Conservation (phyloP, 2,888 invertebrate species). For the Muschampia plurimacula region DNA sequence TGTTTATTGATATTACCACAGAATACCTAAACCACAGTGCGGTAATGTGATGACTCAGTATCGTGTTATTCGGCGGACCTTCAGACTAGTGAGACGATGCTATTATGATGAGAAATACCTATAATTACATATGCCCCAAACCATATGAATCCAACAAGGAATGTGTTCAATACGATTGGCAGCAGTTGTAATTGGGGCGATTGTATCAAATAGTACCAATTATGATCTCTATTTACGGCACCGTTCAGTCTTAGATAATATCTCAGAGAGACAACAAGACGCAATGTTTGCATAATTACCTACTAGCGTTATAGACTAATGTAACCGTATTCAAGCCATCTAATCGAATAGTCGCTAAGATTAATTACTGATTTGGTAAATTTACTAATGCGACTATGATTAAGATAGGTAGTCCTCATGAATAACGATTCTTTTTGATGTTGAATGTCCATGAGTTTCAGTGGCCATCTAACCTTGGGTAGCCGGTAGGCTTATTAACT, state of each 20-base stretch:
- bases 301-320: constrained; percentile 6
- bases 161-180: constrained; percentile 3
- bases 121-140: background rate
- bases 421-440: no score
- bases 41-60: constrained; percentile 9
- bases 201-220: constrained; percentile 21
- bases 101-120: constrained; percentile 15
- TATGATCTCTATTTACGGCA: constrained; percentile 30
- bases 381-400: background rate
- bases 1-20: constrained; percentile 6
- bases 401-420: background rate
- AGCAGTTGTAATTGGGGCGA: constrained; percentile 10
- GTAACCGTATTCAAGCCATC: background rate
- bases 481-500: no score
- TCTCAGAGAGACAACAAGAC: constrained; percentile 29
- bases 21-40: background rate
- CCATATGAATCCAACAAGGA: constrained; percentile 7
- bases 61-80: constrained; percentile 7
- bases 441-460: no score
- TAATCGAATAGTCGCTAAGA: constrained; percentile 13
- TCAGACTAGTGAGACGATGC: background rate
- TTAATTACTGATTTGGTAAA: constrained; percentile 1
- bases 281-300: constrained; percentile 27
- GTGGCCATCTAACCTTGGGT: no score
- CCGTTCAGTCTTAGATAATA: constrained; percentile 35